Conservation (phyloP, 2,888 invertebrate species). For the Cynaeus angustus region DNA sequence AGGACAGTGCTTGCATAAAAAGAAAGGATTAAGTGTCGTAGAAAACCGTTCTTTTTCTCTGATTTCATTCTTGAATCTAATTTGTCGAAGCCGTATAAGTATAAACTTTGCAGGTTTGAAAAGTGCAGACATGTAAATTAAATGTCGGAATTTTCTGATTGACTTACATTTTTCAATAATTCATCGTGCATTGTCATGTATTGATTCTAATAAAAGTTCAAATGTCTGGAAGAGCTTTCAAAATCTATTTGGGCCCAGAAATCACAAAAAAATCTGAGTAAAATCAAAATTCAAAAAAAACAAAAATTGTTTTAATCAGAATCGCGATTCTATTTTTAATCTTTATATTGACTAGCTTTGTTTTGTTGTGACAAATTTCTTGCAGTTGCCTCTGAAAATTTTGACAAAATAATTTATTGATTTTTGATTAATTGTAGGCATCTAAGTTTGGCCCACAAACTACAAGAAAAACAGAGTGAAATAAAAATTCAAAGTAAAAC, state of each 20-base stretch:
- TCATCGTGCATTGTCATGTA: slow-evolving; percentile 3
- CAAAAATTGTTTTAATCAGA: too few relatives aligned
- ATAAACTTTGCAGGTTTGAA: neutral
- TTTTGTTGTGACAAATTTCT: too few relatives aligned
- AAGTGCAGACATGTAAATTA: neutral
- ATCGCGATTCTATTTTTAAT: too few relatives aligned
- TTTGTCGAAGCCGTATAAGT: neutral
- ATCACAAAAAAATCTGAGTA: too few relatives aligned
- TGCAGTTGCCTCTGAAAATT: too few relatives aligned
- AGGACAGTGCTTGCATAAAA: neutral
- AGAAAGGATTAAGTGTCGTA: neutral
- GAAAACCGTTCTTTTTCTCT: neutral
- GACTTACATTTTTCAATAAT: neutral
- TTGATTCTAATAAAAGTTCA: neutral
- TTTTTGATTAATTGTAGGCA: too few relatives aligned
- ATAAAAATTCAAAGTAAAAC: too few relatives aligned
- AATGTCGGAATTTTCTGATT: neutral
- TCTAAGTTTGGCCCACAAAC: too few relatives aligned
- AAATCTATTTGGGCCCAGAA: neutral
- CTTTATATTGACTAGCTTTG: too few relatives aligned
- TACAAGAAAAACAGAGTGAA: too few relatives aligned
- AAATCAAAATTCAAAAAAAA: too few relatives aligned
- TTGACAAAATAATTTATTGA: too few relatives aligned
- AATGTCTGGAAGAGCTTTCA: neutral
- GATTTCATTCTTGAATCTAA: slow-evolving; percentile 1